Percentiles rank a stretch among this genome's conserved stretches.
Conservation (phyloP, 2,888 invertebrate species). For the Tetragonisca angustula region DNA sequence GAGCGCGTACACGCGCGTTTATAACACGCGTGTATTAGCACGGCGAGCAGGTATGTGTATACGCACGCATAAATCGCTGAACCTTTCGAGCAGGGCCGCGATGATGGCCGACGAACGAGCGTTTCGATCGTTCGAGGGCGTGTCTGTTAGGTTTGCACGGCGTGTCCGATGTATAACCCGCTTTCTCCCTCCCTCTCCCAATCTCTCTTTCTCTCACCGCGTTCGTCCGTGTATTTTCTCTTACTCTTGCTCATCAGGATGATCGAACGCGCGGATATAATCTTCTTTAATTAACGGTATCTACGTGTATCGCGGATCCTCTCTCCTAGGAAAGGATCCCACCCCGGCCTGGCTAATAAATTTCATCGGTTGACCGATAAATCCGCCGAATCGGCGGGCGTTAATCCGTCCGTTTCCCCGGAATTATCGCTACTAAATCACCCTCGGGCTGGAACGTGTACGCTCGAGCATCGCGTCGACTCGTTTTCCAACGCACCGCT, state of each 20-base stretch:
- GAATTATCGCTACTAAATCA: conserved; percentile 56
- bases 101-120: conserved; percentile 46
- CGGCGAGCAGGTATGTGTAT: neutral
- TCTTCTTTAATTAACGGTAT: conserved; percentile 63
- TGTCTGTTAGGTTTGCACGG: conserved; percentile 54
- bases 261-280: conserved; percentile 59
- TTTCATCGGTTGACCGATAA: conserved; percentile 55
- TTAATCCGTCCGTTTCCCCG: conserved; percentile 60
- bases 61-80: conserved; percentile 36
- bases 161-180: neutral
- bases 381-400: conserved; percentile 58
- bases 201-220: neutral
- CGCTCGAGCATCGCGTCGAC: conserved; percentile 15
- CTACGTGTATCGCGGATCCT: conserved; percentile 54
- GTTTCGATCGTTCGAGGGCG: conserved; percentile 50
- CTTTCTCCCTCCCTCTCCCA: too few relatives aligned
- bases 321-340: conserved; percentile 50
- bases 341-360: conserved; percentile 46
- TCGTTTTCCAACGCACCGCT: conserved; percentile 21
- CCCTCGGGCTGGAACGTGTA: neutral
- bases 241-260: conserved; percentile 29
- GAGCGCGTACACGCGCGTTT: conserved; percentile 30
- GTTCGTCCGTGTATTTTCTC: neutral
- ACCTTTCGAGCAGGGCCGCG: conserved; percentile 31
- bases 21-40: neutral